A percentile compares a stretch with the other conserved stretches of the same genome.
Evolutionary conservation across 2,888 invertebrate species (phyloP).

Genomic region (Andrena dorsata): DNA sequence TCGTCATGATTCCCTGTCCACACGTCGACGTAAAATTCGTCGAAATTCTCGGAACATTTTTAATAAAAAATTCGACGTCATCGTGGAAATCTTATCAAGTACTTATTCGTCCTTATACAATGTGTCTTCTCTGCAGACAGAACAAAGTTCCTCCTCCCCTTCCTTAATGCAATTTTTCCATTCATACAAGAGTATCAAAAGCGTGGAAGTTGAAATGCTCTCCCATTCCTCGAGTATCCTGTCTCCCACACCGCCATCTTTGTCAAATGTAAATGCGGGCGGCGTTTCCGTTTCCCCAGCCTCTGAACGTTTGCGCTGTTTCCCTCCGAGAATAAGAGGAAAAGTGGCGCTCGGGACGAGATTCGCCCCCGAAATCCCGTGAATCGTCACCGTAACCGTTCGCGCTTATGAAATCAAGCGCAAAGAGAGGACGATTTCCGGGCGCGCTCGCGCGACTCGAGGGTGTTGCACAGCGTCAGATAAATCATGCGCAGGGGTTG

Average conservation of each 20-base stretch:
- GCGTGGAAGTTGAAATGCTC: too few relatives aligned
- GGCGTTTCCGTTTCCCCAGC: background rate
- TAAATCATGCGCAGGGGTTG: slow-evolving; percentile 68
- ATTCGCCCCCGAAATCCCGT: slow-evolving; percentile 2
- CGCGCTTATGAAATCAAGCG: slow-evolving; percentile 47
- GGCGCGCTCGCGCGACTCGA: slow-evolving; percentile 30
- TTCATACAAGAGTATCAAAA: too few relatives aligned
- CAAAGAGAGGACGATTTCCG: slow-evolving; percentile 48
- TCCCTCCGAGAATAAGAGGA: background rate
- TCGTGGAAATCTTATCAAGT: too few relatives aligned
- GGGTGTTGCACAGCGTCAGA: slow-evolving; percentile 61
- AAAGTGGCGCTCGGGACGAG: background rate
- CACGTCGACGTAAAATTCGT: background rate
- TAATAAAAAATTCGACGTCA: too few relatives aligned
- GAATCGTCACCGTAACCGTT: slow-evolving; percentile 20
- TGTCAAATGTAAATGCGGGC: background rate
- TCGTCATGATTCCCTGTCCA: background rate
- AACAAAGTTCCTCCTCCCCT: too few relatives aligned
- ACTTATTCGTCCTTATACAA: too few relatives aligned
- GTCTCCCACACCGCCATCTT: background rate
- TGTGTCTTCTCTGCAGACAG: too few relatives aligned
- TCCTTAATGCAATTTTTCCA: too few relatives aligned
- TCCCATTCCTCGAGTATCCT: too few relatives aligned
- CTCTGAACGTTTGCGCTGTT: background rate
- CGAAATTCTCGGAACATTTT: background rate